A percentile compares a stretch with the other conserved stretches of the same genome.
phyloP scores from a whole-genome alignment of 2,797 vertebrate genomes.

The Babyrousa celebensis region DNA sequence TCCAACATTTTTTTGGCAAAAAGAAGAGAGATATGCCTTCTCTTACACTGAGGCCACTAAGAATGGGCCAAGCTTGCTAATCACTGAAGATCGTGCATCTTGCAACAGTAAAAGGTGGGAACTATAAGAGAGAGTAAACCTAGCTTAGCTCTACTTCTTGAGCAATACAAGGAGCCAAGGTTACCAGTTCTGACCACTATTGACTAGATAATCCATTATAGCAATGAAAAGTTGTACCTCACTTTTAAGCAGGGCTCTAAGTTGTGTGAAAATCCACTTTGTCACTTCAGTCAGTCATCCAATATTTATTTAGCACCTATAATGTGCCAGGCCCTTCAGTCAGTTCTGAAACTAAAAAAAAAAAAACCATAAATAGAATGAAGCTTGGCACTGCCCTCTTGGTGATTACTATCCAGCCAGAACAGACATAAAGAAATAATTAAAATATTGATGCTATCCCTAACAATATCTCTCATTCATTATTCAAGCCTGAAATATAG shows the following conservation, averaged over 20 bases:
- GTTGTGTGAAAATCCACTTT: constrained; percentile 31
- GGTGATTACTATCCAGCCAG: neutral
- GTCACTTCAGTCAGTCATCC: neutral
- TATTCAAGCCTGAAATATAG: neutral
- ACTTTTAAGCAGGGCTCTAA: constrained; percentile 31
- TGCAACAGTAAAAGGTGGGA: constrained; percentile 33
- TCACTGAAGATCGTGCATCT: constrained; percentile 17
- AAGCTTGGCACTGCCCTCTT: neutral
- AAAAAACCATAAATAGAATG: neutral
- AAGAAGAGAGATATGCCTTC: constrained; percentile 64
- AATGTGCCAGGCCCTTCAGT: neutral
- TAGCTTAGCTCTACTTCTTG: neutral
- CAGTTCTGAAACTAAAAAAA: constrained; percentile 19
- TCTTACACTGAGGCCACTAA: constrained; percentile 25
- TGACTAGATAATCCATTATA: neutral
- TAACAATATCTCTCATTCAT: neutral
- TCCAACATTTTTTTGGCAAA: constrained; percentile 72
- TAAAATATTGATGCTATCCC: neutral
- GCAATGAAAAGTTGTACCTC: neutral
- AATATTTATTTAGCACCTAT: constrained; percentile 40
- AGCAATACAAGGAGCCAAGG: neutral
- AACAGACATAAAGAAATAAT: constrained; percentile 3
- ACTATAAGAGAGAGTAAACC: neutral
- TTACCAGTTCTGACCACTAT: constrained; percentile 7
- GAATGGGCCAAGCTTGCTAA: constrained; percentile 65